Evolutionary conservation across 2,113 vertebrate species (phyloP).

Genomic region (Polypterus senegalus): DNA sequence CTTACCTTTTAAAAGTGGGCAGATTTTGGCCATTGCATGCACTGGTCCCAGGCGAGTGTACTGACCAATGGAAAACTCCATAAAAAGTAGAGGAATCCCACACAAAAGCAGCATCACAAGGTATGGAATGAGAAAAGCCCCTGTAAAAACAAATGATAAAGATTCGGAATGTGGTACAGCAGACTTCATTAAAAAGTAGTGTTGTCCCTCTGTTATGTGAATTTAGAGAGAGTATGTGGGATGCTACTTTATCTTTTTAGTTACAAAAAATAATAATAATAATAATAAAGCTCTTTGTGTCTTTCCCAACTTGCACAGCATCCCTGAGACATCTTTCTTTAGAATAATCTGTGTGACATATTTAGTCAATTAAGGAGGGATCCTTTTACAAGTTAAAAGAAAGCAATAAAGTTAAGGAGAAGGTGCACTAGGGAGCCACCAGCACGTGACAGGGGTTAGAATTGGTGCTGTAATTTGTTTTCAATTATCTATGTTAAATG

Average conservation of each 20-base stretch:
- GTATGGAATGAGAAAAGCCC: slow-evolving; percentile 54
- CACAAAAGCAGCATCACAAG: slow-evolving; percentile 48
- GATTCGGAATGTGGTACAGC: not conserved
- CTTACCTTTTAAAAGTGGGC: slow-evolving; percentile 59
- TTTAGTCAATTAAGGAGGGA: too few species aligned
- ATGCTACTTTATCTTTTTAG: not conserved
- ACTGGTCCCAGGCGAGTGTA: slow-evolving; percentile 47
- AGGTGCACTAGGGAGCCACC: too few species aligned
- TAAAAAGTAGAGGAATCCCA: slow-evolving; percentile 48
- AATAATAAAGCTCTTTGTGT: not conserved
- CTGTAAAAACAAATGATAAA: slow-evolving; percentile 21
- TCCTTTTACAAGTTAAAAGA: too few species aligned
- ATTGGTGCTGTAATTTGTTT: too few species aligned
- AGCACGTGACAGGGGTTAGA: too few species aligned
- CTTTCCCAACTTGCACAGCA: not conserved
- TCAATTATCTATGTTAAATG: too few species aligned
- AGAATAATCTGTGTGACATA: too few species aligned
- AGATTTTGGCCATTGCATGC: slow-evolving; percentile 44
- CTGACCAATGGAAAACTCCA: slow-evolving; percentile 53
- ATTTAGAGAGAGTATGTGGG: not conserved
- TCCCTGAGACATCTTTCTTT: not conserved
- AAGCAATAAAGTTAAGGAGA: too few species aligned
- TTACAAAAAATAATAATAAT: not conserved
- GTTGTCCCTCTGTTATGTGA: not conserved
- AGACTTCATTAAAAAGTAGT: not conserved